Evolutionary conservation across 2,888 invertebrate genomes (phyloP).

Genomic region (Ischnura elegans): DNA sequence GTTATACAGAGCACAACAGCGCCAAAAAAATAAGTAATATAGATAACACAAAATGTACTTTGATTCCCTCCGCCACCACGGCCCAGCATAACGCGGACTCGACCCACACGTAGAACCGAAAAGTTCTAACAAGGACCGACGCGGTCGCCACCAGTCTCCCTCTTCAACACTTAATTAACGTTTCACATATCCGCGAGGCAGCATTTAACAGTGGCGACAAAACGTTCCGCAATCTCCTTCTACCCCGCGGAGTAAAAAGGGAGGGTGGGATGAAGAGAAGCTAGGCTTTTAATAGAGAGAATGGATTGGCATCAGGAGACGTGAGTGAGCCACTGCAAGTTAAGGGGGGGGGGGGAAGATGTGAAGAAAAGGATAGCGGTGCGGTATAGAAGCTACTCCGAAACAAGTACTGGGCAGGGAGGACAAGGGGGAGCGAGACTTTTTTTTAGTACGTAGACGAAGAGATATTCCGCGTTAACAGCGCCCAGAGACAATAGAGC

Average conservation of each 20-base stretch:
- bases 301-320: not conserved
- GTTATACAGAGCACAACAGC: too few relatives aligned
- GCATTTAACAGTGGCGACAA: not conserved
- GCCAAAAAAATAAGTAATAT: too few relatives aligned
- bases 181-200: not conserved
- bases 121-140: not conserved
- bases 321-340: not conserved
- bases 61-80: too few relatives aligned
- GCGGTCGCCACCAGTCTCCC: not conserved
- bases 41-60: too few relatives aligned
- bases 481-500: conserved; percentile 56
- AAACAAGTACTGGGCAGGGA: not conserved
- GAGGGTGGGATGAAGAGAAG: not conserved
- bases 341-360: not conserved
- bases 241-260: not conserved
- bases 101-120: not conserved
- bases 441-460: conserved; percentile 8
- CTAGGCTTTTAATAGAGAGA: not conserved
- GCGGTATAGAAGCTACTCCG: not conserved
- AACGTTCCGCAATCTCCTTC: not conserved
- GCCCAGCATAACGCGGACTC: too few relatives aligned
- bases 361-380: not conserved
- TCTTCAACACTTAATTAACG: not conserved
- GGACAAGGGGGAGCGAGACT: not conserved
- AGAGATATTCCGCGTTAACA: conserved; percentile 57